A percentile compares a stretch with the other conserved stretches of the same genome.
Evolutionary conservation across 2,113 vertebrate genomes (phyloP).

Genomic region (Camarhynchus parvulus): DNA sequence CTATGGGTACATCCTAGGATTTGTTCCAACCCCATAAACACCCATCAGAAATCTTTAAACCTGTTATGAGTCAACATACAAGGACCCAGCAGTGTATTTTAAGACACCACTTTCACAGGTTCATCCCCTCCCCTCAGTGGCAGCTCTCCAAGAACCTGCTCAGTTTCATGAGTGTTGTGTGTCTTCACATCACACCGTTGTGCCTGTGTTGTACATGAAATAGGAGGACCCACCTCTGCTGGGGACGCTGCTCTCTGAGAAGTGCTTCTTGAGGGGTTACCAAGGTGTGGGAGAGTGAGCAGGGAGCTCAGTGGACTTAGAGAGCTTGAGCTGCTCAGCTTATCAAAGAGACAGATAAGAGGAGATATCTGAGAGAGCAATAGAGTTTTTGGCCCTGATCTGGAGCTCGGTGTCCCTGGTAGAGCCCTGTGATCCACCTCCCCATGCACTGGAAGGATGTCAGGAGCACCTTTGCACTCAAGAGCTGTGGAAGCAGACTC

Average conservation of each 20-base stretch:
- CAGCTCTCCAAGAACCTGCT: constrained; percentile 1
- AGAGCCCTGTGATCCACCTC: neutral
- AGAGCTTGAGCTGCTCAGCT: neutral
- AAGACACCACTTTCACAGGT: neutral
- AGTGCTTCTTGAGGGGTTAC: neutral
- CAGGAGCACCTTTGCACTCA: neutral
- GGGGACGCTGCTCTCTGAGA: neutral
- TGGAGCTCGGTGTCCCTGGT: neutral
- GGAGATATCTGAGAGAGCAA: neutral
- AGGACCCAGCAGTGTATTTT: neutral
- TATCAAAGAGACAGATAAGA: neutral
- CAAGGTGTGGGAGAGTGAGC: neutral
- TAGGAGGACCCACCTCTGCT: neutral
- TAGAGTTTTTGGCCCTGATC: neutral
- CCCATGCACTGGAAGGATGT: rapidly evolving
- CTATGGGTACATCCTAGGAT: neutral
- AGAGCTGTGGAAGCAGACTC: neutral
- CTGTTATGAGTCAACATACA: neutral
- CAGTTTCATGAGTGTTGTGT: neutral
- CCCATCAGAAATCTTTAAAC: neutral
- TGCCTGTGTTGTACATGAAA: neutral
- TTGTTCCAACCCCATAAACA: neutral
- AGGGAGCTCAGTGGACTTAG: neutral
- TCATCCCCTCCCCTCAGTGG: neutral
- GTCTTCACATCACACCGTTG: neutral